A percentile compares a stretch with the other conserved stretches of the same genome.
Conservation (phyloP, 2,888 invertebrate genomes). For the Morpho deidamia region DNA sequence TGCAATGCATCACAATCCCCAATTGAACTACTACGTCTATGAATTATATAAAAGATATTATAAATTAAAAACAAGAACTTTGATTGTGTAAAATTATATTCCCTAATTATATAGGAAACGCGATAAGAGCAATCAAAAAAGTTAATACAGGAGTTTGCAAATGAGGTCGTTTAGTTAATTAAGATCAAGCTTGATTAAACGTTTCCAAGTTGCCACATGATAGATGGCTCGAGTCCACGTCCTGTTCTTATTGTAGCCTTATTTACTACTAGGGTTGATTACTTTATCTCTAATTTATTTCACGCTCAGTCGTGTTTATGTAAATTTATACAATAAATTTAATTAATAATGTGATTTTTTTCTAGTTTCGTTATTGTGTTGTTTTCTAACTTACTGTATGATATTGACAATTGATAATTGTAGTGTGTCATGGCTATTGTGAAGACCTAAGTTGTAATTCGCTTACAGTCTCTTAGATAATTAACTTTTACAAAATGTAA, state of each 20-base stretch:
- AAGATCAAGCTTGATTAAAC: conserved; percentile 64
- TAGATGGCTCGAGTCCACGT: conserved; percentile 47
- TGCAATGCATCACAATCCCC: no score
- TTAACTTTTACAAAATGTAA: no score
- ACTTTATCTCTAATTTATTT: neutral
- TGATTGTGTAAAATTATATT: no score
- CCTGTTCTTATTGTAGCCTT: conserved; percentile 21
- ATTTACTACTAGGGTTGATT: neutral
- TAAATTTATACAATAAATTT: neutral
- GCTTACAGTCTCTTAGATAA: no score
- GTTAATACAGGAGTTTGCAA: conserved; percentile 37
- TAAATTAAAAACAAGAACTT: no score
- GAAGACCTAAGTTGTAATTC: no score
- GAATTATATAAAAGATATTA: no score
- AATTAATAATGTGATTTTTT: neutral
- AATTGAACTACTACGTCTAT: no score
- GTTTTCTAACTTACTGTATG: no score
- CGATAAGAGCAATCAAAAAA: conserved; percentile 8
- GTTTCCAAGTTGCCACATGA: conserved; percentile 49
- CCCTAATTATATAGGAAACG: neutral
- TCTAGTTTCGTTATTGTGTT: no score
- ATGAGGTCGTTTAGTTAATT: conserved; percentile 61
- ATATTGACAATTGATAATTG: no score
- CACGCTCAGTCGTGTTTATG: neutral
- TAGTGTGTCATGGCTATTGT: no score